Percentiles rank a stretch among this genome's conserved stretches.
These are phyloP conservation scores for Cepaea hortensis DNA, from an alignment of 2,888 invertebrate species.

Conservation along the genomic window DNA sequence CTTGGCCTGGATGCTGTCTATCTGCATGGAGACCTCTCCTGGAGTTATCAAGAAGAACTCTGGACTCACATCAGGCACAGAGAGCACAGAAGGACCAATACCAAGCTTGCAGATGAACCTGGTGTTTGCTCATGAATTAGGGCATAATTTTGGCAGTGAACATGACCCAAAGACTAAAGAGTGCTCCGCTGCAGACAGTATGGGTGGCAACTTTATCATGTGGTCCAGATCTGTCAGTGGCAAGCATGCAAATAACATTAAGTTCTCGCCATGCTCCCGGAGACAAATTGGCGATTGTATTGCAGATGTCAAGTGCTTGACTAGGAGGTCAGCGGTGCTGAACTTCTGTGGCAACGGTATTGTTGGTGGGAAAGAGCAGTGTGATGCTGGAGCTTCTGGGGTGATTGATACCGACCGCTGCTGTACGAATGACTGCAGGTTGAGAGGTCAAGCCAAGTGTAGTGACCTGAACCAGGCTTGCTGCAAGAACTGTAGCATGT, in stretches of 20 bases:
- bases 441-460: not conserved
- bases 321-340: not conserved
- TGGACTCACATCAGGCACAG: slow-evolving; percentile 16
- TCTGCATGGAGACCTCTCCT: not conserved
- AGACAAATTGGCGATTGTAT: not conserved
- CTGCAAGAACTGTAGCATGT: not conserved
- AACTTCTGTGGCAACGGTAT: slow-evolving; percentile 24
- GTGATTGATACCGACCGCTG: slow-evolving; percentile 1
- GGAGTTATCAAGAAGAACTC: not conserved
- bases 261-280: not conserved
- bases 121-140: slow-evolving; percentile 30
- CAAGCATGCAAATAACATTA: not conserved
- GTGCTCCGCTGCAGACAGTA: not conserved
- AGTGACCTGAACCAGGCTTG: not conserved
- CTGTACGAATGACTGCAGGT: slow-evolving; percentile 6
- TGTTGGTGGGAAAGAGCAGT: slow-evolving; percentile 8
- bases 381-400: slow-evolving; percentile 20
- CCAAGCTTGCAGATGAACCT: slow-evolving; percentile 13
- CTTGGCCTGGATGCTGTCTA: not conserved
- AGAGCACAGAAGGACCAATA: not conserved
- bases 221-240: slow-evolving; percentile 32
- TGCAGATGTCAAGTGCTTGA: not conserved
- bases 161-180: slow-evolving; percentile 10
- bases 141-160: slow-evolving; percentile 34
- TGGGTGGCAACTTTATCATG: slow-evolving; percentile 30